Conservation (phyloP, 1,140 invertebrate genomes). For the Sinonovacula constricta region DNA sequence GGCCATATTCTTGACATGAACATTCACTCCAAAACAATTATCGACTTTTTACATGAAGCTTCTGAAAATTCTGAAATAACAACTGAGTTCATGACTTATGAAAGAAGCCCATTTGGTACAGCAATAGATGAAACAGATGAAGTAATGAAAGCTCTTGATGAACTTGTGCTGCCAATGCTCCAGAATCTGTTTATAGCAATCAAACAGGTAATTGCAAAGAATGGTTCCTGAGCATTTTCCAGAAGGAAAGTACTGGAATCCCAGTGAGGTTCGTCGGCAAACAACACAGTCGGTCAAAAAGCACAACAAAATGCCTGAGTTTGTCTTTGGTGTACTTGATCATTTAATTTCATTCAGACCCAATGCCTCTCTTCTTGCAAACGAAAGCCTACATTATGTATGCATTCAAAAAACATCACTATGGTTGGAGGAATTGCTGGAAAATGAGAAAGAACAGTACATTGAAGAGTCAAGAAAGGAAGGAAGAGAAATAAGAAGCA, state of each 20-base stretch:
- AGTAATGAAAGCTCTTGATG: conserved; percentile 17
- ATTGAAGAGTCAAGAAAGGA: conserved; percentile 27
- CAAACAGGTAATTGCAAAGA: not conserved
- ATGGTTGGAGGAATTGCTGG: conserved; percentile 20
- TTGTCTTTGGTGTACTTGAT: conserved; percentile 39
- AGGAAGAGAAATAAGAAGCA: conserved; percentile 24
- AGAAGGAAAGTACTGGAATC: conserved; percentile 10
- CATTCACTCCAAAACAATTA: not conserved
- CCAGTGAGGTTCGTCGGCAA: conserved; percentile 27
- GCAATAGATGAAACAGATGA: not conserved
- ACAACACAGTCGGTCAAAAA: conserved; percentile 7
- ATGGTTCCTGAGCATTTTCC: conserved; percentile 5
- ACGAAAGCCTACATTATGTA: conserved; percentile 30
- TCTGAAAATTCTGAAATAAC: not conserved
- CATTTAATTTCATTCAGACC: conserved; percentile 20
- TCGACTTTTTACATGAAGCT: conserved; percentile 19
- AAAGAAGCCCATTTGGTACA: not conserved
- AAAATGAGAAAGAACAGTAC: conserved; percentile 17
- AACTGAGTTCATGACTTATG: conserved; percentile 18
- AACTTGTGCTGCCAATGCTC: conserved; percentile 4
- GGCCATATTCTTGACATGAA: conserved; percentile 49
- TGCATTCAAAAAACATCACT: conserved; percentile 31
- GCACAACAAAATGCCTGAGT: conserved; percentile 44
- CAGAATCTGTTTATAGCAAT: conserved; percentile 1
- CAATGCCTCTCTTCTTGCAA: conserved; percentile 16